Conservation (phyloP, 2,888 invertebrate species). For the Nymphalis urticae region DNA sequence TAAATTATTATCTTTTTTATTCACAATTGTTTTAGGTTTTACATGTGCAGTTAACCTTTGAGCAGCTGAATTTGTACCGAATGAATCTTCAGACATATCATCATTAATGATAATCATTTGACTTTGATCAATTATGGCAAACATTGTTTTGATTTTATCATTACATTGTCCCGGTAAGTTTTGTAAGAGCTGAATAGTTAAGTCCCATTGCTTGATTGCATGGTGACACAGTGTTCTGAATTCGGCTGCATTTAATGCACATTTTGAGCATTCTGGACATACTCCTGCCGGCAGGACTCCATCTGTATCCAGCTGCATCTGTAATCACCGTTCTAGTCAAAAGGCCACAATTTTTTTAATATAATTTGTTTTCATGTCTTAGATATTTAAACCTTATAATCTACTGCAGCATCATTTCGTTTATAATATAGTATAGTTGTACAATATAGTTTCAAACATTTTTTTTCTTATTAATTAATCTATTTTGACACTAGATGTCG, state of each 20-base stretch:
- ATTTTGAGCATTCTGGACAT: constrained; percentile 58
- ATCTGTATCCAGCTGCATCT: constrained; percentile 56
- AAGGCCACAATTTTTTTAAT: constrained; percentile 48
- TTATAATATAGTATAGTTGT: neutral
- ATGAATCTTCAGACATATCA: constrained; percentile 17
- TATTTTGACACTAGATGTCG: neutral
- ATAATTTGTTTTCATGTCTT: too few relatives aligned
- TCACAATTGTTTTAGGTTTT: constrained; percentile 5
- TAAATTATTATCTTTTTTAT: neutral
- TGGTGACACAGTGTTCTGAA: constrained; percentile 59
- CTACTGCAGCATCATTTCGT: neutral
- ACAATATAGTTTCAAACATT: neutral
- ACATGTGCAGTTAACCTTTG: constrained; percentile 24
- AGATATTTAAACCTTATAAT: too few relatives aligned
- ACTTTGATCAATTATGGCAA: constrained; percentile 50
- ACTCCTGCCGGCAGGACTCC: constrained; percentile 64
- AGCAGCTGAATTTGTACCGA: constrained; percentile 26
- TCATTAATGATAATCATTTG: constrained; percentile 49
- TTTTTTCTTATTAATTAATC: neutral
- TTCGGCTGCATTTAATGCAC: constrained; percentile 57
- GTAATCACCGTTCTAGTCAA: constrained; percentile 70
- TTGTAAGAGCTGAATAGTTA: constrained; percentile 51
- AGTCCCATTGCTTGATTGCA: constrained; percentile 55
- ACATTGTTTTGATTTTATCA: constrained; percentile 40
- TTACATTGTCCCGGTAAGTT: constrained; percentile 44